Conservation (phyloP, 1,140 invertebrate species). For the Globodera rostochiensis region DNA sequence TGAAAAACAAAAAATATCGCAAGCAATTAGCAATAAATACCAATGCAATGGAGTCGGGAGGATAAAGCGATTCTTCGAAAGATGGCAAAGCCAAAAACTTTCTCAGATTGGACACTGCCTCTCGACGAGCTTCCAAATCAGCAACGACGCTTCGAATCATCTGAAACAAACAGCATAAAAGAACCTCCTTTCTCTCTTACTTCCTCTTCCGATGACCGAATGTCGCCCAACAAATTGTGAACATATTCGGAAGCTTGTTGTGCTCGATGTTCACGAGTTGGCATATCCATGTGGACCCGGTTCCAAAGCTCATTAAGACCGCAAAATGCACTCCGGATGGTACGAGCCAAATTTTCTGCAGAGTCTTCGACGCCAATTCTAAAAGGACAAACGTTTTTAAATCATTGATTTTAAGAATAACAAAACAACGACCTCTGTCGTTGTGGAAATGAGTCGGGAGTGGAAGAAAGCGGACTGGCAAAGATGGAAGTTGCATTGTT, state of each 20-base stretch:
- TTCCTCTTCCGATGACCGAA: constrained; percentile 5
- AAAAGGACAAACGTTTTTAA: not conserved
- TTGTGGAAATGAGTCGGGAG: too few species aligned
- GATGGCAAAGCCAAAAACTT: constrained; percentile 1
- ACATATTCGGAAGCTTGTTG: constrained; percentile 1
- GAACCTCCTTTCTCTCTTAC: not conserved
- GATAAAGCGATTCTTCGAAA: constrained; percentile 21
- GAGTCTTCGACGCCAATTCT: constrained; percentile 10
- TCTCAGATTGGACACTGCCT: constrained; percentile 6
- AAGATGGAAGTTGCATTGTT: too few species aligned
- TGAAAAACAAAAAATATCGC: not conserved
- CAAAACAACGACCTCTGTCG: too few species aligned
- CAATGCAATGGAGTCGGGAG: constrained; percentile 20
- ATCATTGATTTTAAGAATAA: not conserved
- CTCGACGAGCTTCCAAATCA: not conserved
- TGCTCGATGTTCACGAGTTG: constrained; percentile 1
- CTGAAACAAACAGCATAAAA: not conserved
- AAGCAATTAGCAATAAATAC: not conserved
- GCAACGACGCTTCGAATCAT: constrained; percentile 7
- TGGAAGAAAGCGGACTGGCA: too few species aligned
- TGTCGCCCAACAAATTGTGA: constrained; percentile 12
- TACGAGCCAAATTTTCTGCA: not conserved
- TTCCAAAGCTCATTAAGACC: constrained; percentile 24
- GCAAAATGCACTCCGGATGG: not conserved
- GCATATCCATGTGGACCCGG: constrained; percentile 25